These are phyloP conservation scores for Stercorarius parasiticus DNA, from an alignment of 2,113 vertebrate genomes.

Conservation along the genomic window DNA sequence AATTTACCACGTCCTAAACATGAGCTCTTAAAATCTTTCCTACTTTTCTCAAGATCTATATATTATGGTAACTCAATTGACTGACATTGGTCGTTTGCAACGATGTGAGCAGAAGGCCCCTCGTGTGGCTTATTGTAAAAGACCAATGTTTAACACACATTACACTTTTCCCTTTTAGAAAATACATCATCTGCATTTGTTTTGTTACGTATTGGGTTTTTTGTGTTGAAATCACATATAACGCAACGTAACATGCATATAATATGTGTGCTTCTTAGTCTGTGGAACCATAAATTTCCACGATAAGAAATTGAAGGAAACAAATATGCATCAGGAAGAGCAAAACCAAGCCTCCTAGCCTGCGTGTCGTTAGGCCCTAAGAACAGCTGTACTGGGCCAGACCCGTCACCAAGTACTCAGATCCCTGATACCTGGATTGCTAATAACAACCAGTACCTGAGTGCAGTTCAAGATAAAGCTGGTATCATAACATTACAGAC, in stretches of 20 bases:
- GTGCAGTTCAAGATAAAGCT: neutral
- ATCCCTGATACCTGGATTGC: neutral
- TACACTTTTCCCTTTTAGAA: neutral
- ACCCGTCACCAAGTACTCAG: neutral
- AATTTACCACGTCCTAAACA: neutral
- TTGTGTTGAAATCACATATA: neutral
- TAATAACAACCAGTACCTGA: neutral
- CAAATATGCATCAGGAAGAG: neutral
- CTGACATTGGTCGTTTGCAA: neutral
- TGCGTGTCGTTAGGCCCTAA: neutral
- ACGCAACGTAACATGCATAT: accelerated
- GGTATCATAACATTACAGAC: neutral
- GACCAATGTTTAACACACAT: neutral
- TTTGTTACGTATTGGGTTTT: neutral
- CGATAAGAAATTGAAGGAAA: neutral
- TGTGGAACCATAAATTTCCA: neutral
- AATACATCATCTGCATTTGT: neutral
- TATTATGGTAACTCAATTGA: neutral
- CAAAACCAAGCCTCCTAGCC: neutral
- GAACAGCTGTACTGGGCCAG: neutral
- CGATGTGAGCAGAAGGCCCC: neutral
- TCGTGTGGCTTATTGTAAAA: neutral
- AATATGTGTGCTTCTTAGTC: neutral
- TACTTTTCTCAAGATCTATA: neutral
- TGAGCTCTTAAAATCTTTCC: neutral